These are phyloP conservation scores for Bombylius major DNA, from an alignment of 2,888 invertebrate genomes.

Conservation along the genomic window DNA sequence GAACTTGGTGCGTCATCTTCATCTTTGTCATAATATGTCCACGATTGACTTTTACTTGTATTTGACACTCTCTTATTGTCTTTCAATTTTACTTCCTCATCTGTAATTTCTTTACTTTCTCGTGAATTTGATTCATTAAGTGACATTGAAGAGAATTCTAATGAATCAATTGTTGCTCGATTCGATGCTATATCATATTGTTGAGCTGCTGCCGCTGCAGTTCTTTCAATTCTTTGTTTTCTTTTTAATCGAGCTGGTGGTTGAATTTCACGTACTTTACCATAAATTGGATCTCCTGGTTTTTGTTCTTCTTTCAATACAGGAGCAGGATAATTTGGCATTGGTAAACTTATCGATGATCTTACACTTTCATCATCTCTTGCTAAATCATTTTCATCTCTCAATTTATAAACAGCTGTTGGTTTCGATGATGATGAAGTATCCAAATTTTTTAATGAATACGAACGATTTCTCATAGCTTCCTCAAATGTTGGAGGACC, in stretches of 20 bases:
- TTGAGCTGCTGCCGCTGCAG: not conserved
- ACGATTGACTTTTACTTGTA: constrained; percentile 34
- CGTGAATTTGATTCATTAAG: constrained; percentile 20
- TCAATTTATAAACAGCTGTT: too few relatives aligned
- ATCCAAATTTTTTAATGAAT: not conserved
- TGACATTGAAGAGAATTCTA: constrained; percentile 21
- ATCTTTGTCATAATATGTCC: constrained; percentile 29
- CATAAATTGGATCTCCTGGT: constrained; percentile 20
- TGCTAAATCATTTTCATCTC: not conserved
- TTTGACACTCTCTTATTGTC: constrained; percentile 23
- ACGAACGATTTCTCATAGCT: constrained; percentile 15
- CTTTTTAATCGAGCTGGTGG: constrained; percentile 27
- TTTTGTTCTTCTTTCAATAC: not conserved
- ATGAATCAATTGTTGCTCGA: constrained; percentile 26
- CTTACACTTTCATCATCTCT: not conserved
- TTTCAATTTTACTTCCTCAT: constrained; percentile 22
- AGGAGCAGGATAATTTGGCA: constrained; percentile 27
- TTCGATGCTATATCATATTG: constrained; percentile 10
- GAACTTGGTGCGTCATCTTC: constrained; percentile 17
- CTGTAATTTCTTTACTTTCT: constrained; percentile 25
- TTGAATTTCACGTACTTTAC: constrained; percentile 20
- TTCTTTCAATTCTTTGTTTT: constrained; percentile 23
- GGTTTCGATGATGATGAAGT: not conserved
- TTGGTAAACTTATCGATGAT: constrained; percentile 18
- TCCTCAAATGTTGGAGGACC: constrained; percentile 30